phyloP scores from a whole-genome alignment of 2,113 vertebrate species.

The Amazona guildingii region DNA sequence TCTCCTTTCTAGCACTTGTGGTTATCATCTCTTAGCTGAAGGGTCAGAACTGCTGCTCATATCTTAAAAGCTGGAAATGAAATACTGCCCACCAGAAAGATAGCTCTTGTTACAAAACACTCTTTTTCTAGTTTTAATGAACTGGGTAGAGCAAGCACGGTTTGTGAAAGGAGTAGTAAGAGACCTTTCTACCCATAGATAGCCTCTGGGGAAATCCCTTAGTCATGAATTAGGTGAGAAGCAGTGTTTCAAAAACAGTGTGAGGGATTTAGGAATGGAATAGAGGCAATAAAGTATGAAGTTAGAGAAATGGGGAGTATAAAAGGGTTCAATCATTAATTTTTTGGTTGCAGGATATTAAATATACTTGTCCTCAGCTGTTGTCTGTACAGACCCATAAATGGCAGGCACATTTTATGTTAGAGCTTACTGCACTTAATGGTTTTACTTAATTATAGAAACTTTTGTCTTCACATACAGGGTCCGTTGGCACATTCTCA shows the following conservation, averaged over 20 bases:
- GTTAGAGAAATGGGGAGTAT: neutral
- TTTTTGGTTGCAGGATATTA: conserved; percentile 9
- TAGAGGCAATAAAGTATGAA: conserved; percentile 23
- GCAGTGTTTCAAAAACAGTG: conserved; percentile 58
- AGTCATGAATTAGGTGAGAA: conserved; percentile 60
- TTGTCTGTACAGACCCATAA: neutral
- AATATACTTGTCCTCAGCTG: neutral
- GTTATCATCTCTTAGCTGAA: neutral
- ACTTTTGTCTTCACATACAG: neutral
- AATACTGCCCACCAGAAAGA: neutral
- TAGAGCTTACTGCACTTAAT: conserved; percentile 22
- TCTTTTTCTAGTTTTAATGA: neutral
- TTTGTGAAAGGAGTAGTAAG: conserved; percentile 50
- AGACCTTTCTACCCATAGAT: conserved; percentile 32
- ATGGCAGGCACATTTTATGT: conserved; percentile 6
- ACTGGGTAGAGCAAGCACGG: conserved; percentile 1
- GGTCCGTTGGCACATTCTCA: neutral
- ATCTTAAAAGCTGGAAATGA: neutral
- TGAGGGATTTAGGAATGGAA: conserved; percentile 26
- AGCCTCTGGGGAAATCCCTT: conserved; percentile 68
- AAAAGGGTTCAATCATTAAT: neutral
- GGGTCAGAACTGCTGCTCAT: neutral
- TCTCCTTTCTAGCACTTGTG: neutral
- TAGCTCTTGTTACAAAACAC: neutral
- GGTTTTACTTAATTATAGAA: neutral